These are phyloP conservation scores for Vimba vimba DNA, from an alignment of 2,113 vertebrate genomes.

Conservation along the genomic window DNA sequence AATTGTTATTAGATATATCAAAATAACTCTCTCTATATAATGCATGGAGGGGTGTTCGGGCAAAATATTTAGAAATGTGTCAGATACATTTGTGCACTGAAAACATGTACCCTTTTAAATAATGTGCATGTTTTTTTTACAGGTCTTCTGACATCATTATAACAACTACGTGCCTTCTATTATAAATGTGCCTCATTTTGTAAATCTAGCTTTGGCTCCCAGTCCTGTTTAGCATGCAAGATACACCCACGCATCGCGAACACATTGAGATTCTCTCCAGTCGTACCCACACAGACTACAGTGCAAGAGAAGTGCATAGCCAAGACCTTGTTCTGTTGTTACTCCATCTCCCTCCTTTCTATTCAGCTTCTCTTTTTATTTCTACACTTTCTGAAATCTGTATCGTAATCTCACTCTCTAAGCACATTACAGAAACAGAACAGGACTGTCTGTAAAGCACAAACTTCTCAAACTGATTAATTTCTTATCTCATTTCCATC, in stretches of 20 bases:
- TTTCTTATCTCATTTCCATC: neutral
- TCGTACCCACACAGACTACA: conserved; percentile 7
- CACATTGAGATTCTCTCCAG: conserved; percentile 39
- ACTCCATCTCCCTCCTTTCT: conserved; percentile 5
- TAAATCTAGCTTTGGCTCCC: conserved; percentile 17
- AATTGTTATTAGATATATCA: no score
- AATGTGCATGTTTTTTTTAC: neutral
- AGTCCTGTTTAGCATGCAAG: conserved; percentile 29
- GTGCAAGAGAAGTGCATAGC: conserved; percentile 17
- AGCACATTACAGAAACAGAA: neutral
- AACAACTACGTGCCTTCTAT: neutral
- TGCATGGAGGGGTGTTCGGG: no score
- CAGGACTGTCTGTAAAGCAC: neutral
- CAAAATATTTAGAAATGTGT: neutral
- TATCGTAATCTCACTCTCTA: neutral
- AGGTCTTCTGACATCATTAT: conserved; percentile 4
- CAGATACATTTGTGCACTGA: neutral
- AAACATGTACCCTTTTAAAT: neutral
- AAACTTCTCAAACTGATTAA: neutral
- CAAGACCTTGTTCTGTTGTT: neutral
- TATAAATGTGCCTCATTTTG: conserved; percentile 5
- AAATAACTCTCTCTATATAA: no score
- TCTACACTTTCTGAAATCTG: neutral
- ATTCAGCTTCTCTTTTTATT: neutral
- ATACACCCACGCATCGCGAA: conserved; percentile 13